Evolutionary conservation across 2,113 vertebrate genomes (phyloP).

Genomic region (Callipepla californica): DNA sequence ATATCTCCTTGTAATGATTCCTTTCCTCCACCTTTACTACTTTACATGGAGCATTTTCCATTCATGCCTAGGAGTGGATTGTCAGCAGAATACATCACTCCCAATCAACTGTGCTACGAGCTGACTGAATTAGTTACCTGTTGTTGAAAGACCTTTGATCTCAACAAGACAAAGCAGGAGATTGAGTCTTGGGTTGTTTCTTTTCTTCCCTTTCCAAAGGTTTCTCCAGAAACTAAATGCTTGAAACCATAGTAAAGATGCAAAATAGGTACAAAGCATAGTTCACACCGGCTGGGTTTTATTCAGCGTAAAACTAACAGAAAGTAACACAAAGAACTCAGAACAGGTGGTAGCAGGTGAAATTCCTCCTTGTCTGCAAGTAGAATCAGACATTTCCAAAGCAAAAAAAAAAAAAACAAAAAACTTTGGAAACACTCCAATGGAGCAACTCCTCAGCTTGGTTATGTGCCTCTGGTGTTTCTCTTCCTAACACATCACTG

Average conservation of each 20-base stretch:
- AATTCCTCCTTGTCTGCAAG: neutral
- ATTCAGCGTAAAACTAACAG: neutral
- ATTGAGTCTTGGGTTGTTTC: neutral
- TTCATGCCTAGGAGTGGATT: conserved; percentile 48
- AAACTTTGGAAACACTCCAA: neutral
- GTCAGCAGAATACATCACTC: conserved; percentile 50
- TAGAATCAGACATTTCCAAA: neutral
- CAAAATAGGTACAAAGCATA: neutral
- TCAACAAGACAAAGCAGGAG: conserved; percentile 6
- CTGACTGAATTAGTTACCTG: neutral
- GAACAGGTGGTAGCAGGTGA: neutral
- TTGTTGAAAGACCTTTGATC: conserved; percentile 50
- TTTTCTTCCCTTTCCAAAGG: neutral
- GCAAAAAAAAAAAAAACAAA: neutral
- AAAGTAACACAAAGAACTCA: neutral
- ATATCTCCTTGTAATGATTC: neutral
- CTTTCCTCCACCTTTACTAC: neutral
- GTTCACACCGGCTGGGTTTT: neutral
- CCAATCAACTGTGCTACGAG: conserved; percentile 17
- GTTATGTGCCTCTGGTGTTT: neutral
- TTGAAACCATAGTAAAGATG: neutral
- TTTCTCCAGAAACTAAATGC: neutral
- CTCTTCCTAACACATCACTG: neutral
- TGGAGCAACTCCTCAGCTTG: neutral
- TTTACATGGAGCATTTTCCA: neutral